These are phyloP conservation scores for Hesperophylax magnus DNA, from an alignment of 1,140 invertebrate species.

Conservation along the genomic window DNA sequence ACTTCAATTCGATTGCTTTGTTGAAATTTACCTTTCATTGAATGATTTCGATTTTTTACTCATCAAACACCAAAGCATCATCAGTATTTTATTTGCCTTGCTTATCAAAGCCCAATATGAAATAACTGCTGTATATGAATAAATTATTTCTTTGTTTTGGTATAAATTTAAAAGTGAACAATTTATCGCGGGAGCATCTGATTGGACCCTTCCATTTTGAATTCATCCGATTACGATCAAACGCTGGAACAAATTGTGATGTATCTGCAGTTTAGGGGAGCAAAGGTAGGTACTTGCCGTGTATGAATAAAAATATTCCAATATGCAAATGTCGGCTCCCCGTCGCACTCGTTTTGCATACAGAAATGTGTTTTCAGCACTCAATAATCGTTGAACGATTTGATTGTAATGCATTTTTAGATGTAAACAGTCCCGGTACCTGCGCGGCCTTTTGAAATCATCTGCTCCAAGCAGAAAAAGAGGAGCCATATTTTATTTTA, in stretches of 20 bases:
- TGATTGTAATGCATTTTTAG: conserved; percentile 57
- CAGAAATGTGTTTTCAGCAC: conserved; percentile 57
- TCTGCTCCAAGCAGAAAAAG: not conserved
- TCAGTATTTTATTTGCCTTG: too few relatives aligned
- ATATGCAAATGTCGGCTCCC: conserved; percentile 52
- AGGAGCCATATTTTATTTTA: too few relatives aligned
- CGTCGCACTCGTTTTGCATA: conserved; percentile 53
- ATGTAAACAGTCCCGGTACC: conserved; percentile 16
- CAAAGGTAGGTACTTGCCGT: conserved; percentile 8
- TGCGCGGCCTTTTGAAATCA: not conserved
- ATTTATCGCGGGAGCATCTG: not conserved
- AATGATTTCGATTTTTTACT: too few relatives aligned
- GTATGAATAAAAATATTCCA: conserved; percentile 52
- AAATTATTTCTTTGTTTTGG: too few relatives aligned
- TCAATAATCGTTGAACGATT: conserved; percentile 56
- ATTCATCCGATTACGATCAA: conserved; percentile 38
- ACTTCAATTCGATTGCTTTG: too few relatives aligned
- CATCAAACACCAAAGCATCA: too few relatives aligned
- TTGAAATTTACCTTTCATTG: too few relatives aligned
- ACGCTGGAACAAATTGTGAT: conserved; percentile 50
- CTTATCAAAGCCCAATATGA: too few relatives aligned
- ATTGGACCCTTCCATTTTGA: conserved; percentile 24
- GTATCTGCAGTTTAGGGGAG: conserved; percentile 50
- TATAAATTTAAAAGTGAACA: too few relatives aligned
- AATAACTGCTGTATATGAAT: too few relatives aligned